Evolutionary conservation across 2,888 invertebrate species (phyloP), one percentile per base, ranked within the genome.

Genomic region (Eupithecia exiguata): DNA sequence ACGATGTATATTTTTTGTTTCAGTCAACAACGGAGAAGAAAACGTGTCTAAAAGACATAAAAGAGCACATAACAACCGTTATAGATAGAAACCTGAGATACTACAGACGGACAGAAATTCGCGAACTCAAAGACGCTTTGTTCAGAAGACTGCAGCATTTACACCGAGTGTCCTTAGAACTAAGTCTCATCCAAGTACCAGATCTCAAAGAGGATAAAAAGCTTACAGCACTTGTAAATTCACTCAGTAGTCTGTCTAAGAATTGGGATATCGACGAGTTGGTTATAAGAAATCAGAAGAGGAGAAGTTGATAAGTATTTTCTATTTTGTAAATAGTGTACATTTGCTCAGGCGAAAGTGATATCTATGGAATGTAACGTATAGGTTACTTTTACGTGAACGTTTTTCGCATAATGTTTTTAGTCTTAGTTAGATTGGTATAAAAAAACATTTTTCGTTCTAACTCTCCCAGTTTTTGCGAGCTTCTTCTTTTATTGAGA

Each of bases 11-110:
- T 65, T 65, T 72, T 30, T 80, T 80, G 72, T 87, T 84, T 40
- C 88, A 93, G 95, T 85, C 84, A 16, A 82, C 81, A 10, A 78
- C 79, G 5, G 92, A 93, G 70, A 94, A 92, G 82, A 89, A 86
- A 63, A 85, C 88, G 1, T 96, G 96, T 80, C 84, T 95, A 18
- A 91, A 87, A 75, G 92, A 94, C 69, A 86, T 96, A 53, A 92
- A 93, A 74, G 91, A 93, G 65, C 95, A 95, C 82, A 94, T 95
- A 16, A 88, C 92, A 4, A 88, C 92, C 4, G 80, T 95, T 3
- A 95, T 96, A 69, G 94, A 93, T 43, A 89, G 90, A 75, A 95
- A 95, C 66, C 89, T 96, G 25, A 92, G 91, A 77, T 92, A 95
- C 76, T 96, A 95, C 95, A 90, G 96, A 1, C 87, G 89, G 49